Conservation (phyloP, 2,888 invertebrate genomes). For the Drosophila demipolita region DNA sequence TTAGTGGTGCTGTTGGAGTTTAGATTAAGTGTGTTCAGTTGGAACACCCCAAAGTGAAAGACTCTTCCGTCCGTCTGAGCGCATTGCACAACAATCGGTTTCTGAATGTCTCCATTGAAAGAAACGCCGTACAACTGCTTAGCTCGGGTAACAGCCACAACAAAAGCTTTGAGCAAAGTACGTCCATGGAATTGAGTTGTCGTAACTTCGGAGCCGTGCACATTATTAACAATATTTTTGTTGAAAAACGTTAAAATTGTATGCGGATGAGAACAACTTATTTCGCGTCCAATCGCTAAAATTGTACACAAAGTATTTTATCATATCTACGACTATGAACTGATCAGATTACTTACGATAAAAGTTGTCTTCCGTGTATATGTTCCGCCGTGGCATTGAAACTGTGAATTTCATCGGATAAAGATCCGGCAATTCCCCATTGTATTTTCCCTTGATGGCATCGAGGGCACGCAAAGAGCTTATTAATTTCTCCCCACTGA, state of each 20-base stretch:
- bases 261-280: slow-evolving; percentile 86
- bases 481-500: slow-evolving; percentile 89
- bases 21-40: slow-evolving; percentile 92
- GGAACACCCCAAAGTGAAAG: slow-evolving; percentile 93
- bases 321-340: too few relatives aligned
- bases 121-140: slow-evolving; percentile 88
- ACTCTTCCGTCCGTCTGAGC: slow-evolving; percentile 91
- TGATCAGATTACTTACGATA: slow-evolving; percentile 88
- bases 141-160: slow-evolving; percentile 91
- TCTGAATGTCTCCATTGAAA: slow-evolving; percentile 86
- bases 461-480: slow-evolving; percentile 88
- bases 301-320: not conserved
- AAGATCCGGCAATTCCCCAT: slow-evolving; percentile 89
- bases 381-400: slow-evolving; percentile 86
- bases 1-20: slow-evolving; percentile 84
- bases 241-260: slow-evolving; percentile 92
- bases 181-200: slow-evolving; percentile 89
- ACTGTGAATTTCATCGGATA: slow-evolving; percentile 91
- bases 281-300: slow-evolving; percentile 66
- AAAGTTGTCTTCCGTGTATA: slow-evolving; percentile 88
- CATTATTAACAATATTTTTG: slow-evolving; percentile 88
- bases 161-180: slow-evolving; percentile 90
- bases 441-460: slow-evolving; percentile 86
- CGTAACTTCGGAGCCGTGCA: slow-evolving; percentile 89
- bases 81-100: slow-evolving; percentile 93